Conservation (phyloP, 2,797 vertebrate species). For the Notolabrus celidotus region DNA sequence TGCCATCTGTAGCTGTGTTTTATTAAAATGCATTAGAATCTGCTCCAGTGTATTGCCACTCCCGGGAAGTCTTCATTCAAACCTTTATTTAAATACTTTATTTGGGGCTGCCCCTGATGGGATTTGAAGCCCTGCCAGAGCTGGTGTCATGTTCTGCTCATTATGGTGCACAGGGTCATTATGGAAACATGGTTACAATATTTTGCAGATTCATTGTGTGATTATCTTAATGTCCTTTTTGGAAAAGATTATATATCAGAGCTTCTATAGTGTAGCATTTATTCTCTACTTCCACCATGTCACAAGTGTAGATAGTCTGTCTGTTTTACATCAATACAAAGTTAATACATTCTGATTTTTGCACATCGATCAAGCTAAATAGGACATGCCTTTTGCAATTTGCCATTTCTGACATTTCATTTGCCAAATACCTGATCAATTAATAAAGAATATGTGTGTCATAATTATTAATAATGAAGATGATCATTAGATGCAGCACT, state of each 20-base stretch:
- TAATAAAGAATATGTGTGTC: neutral
- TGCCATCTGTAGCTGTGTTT: constrained; percentile 55
- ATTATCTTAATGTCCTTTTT: no score
- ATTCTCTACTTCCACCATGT: no score
- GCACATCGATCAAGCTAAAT: neutral
- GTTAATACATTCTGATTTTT: neutral
- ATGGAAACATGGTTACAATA: constrained; percentile 8
- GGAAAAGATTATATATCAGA: no score
- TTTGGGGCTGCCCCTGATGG: constrained; percentile 7
- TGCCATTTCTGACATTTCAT: neutral
- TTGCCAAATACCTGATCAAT: no score
- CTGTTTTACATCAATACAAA: neutral
- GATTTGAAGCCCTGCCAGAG: constrained; percentile 10
- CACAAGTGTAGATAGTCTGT: no score
- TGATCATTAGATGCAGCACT: no score
- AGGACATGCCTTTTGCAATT: neutral
- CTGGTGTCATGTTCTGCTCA: constrained; percentile 29
- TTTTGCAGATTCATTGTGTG: neutral
- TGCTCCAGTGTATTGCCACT: constrained; percentile 13
- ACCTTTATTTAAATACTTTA: constrained; percentile 20
- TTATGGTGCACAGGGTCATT: constrained; percentile 21
- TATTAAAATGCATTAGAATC: constrained; percentile 63
- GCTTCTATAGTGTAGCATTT: no score
- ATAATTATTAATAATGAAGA: neutral
- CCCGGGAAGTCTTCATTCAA: constrained; percentile 31